Evolutionary conservation across 2,797 vertebrate species (phyloP).

Genomic region (Harpagifer antarcticus): DNA sequence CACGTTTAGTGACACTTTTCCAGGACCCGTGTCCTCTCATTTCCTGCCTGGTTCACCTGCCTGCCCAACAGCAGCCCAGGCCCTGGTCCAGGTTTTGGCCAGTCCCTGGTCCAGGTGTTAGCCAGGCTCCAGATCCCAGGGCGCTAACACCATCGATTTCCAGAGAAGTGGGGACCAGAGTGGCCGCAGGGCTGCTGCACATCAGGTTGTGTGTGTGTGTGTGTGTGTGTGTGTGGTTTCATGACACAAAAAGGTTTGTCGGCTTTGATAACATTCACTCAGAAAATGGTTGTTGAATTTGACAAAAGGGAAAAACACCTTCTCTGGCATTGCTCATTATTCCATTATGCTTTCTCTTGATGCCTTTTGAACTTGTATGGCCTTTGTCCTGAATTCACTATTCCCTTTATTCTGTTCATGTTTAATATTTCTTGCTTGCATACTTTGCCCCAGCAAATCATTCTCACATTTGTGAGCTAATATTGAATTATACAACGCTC

Average conservation of each 20-base stretch:
- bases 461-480: constrained; percentile 20
- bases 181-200: constrained; percentile 21
- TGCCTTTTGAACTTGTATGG: constrained; percentile 14
- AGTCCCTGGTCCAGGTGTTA: constrained; percentile 51
- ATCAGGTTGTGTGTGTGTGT: too few species aligned
- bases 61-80: constrained; percentile 42
- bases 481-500: constrained; percentile 41
- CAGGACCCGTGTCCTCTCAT: constrained; percentile 64
- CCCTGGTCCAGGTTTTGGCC: constrained; percentile 52
- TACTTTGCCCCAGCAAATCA: constrained; percentile 19
- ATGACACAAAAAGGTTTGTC: constrained; percentile 10
- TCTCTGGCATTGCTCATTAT: constrained; percentile 5
- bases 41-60: constrained; percentile 61
- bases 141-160: constrained; percentile 1
- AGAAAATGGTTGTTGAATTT: constrained; percentile 12
- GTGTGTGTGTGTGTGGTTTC: not conserved
- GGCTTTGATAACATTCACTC: too few species aligned
- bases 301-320: not conserved
- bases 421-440: not conserved
- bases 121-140: constrained; percentile 39
- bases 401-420: constrained; percentile 26
- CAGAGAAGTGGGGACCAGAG: constrained; percentile 19
- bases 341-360: not conserved
- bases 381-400: constrained; percentile 18
- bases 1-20: constrained; percentile 46